Conservation (phyloP, 2,113 vertebrate species). For the Elephas maximus region DNA sequence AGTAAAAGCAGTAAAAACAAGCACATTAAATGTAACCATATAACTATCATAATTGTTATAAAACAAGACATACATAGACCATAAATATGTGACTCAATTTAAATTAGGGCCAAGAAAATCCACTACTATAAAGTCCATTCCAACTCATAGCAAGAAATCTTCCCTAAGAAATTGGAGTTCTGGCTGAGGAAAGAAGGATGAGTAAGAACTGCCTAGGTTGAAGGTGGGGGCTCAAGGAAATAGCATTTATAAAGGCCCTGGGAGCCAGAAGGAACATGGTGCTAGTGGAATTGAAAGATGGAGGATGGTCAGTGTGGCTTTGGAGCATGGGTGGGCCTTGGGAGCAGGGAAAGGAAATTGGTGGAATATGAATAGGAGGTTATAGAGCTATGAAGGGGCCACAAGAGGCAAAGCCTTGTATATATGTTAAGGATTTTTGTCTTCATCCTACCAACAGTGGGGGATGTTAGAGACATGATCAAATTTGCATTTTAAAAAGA, state of each 20-base stretch:
- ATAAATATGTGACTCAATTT: background rate
- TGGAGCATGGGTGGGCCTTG: too few relatives aligned
- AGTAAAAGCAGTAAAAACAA: background rate
- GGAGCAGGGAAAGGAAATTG: background rate
- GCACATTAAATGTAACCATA: background rate
- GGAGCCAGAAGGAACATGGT: background rate
- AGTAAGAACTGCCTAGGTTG: background rate
- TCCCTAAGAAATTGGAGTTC: background rate
- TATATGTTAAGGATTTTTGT: background rate
- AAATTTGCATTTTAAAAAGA: constrained; percentile 49
- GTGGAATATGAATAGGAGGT: background rate
- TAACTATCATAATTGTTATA: background rate
- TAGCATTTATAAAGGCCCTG: background rate
- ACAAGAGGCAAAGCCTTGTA: background rate
- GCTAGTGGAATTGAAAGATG: background rate
- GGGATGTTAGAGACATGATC: background rate
- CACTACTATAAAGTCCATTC: too few relatives aligned
- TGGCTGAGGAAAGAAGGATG: background rate
- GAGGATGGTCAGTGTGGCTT: background rate
- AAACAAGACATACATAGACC: background rate
- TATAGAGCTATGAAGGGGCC: background rate
- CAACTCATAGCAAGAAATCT: background rate
- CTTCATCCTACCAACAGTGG: constrained; percentile 5
- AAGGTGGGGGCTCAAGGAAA: background rate
- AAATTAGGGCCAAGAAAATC: background rate